phyloP scores from a whole-genome alignment of 2,888 invertebrate species.

The Dexiosoma caninum region DNA sequence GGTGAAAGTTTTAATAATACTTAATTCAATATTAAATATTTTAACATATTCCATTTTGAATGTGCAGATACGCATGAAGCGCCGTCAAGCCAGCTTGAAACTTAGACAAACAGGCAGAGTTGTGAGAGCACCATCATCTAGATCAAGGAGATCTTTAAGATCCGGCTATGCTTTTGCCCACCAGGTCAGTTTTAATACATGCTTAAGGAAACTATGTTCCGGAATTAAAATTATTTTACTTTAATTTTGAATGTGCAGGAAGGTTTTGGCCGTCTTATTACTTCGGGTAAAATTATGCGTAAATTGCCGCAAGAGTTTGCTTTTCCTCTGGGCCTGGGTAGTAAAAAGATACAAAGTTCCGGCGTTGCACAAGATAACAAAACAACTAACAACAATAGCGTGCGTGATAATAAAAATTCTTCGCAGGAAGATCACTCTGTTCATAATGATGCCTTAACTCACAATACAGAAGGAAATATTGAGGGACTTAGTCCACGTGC shows the following conservation, averaged over 20 bases:
- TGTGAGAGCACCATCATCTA: conserved; percentile 90
- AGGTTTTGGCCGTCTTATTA: conserved; percentile 97
- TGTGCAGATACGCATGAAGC: conserved; percentile 88
- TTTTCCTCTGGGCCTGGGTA: conserved; percentile 81
- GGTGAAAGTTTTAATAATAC: conserved; percentile 65
- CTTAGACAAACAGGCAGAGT: conserved; percentile 87
- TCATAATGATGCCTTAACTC: conserved; percentile 57
- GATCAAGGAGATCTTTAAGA: conserved; percentile 93
- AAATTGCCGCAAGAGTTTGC: conserved; percentile 90
- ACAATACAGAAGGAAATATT: conserved; percentile 59
- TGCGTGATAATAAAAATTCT: conserved; percentile 71
- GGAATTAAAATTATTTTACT: background rate
- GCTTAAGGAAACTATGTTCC: background rate
- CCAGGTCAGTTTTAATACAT: conserved; percentile 79
- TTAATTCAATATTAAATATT: background rate
- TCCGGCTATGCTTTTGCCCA: conserved; percentile 99
- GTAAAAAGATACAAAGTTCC: conserved; percentile 73
- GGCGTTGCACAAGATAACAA: conserved; percentile 60
- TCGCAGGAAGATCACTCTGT: conserved; percentile 68
- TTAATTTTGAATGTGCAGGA: conserved; percentile 79
- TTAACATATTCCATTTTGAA: too few relatives aligned
- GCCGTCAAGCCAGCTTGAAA: conserved; percentile 83
- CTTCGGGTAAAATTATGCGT: conserved; percentile 96
- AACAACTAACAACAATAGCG: conserved; percentile 66
- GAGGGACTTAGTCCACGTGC: conserved; percentile 79